Evolutionary conservation across 2,888 invertebrate genomes (phyloP).

Genomic region (Parnassius smintheus): DNA sequence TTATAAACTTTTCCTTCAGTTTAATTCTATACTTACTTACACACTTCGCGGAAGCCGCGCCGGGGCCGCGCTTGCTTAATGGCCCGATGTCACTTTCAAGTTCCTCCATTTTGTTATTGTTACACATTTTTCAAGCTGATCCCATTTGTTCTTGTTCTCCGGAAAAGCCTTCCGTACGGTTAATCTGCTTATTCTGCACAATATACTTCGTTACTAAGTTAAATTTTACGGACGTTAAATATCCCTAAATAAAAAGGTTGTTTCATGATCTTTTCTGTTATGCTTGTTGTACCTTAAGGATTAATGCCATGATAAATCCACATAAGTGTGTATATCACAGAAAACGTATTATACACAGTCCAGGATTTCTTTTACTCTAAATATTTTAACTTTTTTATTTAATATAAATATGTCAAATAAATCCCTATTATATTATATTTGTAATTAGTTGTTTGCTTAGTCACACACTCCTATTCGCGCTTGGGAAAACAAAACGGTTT

Average conservation of each 20-base stretch:
- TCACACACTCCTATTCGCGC: conserved; percentile 1
- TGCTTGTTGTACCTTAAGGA: not conserved
- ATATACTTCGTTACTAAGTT: conserved; percentile 29
- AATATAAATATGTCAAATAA: not conserved
- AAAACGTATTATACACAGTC: too few relatives aligned
- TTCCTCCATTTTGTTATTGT: conserved; percentile 66
- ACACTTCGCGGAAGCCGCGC: conserved; percentile 33
- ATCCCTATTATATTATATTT: conserved; percentile 7
- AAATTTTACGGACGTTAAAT: conserved; percentile 27
- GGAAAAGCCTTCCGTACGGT: conserved; percentile 49
- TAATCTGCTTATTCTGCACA: conserved; percentile 48
- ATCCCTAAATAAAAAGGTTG: conserved; percentile 17
- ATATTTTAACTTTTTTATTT: too few relatives aligned
- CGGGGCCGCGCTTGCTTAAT: conserved; percentile 50
- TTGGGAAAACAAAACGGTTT: conserved; percentile 17
- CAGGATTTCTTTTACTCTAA: too few relatives aligned
- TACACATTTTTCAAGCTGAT: conserved; percentile 64
- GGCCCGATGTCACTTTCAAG: conserved; percentile 61
- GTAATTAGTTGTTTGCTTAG: conserved; percentile 1
- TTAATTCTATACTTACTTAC: conserved; percentile 41
- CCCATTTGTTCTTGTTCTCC: conserved; percentile 57
- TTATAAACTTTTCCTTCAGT: conserved; percentile 54
- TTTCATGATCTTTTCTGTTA: conserved; percentile 10
- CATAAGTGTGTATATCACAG: too few relatives aligned
- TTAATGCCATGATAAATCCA: too few relatives aligned